phyloP scores from a whole-genome alignment of 2,113 vertebrate species.

The Felis chaus region DNA sequence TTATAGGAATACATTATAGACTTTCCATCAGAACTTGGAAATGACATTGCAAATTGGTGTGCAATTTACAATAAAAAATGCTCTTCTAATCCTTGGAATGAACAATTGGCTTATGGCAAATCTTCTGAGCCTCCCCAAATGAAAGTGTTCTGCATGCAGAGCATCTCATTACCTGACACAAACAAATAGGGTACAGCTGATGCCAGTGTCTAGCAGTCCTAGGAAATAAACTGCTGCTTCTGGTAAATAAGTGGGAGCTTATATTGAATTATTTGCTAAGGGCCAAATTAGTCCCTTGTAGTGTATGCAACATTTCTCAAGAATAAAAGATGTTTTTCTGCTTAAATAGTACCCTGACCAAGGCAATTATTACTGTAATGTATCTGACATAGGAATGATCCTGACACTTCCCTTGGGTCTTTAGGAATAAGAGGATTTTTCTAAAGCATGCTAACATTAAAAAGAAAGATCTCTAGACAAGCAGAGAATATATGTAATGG shows the following conservation, averaged over 20 bases:
- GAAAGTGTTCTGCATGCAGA: neutral
- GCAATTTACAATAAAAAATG: constrained; percentile 17
- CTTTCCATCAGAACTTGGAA: constrained; percentile 55
- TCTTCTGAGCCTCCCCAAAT: neutral
- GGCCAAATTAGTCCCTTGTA: constrained; percentile 41
- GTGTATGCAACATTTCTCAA: constrained; percentile 6
- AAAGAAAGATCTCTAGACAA: constrained; percentile 10
- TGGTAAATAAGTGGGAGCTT: constrained; percentile 50
- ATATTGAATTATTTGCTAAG: constrained; percentile 47
- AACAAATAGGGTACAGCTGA: neutral
- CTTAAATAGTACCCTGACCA: constrained; percentile 51
- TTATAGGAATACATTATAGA: constrained; percentile 44
- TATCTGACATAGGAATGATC: neutral
- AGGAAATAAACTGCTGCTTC: constrained; percentile 31
- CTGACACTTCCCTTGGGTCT: neutral
- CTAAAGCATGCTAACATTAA: neutral
- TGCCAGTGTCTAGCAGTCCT: neutral
- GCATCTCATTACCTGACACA: neutral
- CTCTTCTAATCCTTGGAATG: constrained; percentile 35
- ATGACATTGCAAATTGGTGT: constrained; percentile 18
- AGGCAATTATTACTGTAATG: constrained; percentile 41
- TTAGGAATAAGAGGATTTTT: constrained; percentile 38
- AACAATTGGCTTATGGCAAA: constrained; percentile 4
- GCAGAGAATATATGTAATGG: neutral
- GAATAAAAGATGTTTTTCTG: constrained; percentile 27